phyloP scores from a whole-genome alignment of 2,113 vertebrate species.

The Empidonax traillii region DNA sequence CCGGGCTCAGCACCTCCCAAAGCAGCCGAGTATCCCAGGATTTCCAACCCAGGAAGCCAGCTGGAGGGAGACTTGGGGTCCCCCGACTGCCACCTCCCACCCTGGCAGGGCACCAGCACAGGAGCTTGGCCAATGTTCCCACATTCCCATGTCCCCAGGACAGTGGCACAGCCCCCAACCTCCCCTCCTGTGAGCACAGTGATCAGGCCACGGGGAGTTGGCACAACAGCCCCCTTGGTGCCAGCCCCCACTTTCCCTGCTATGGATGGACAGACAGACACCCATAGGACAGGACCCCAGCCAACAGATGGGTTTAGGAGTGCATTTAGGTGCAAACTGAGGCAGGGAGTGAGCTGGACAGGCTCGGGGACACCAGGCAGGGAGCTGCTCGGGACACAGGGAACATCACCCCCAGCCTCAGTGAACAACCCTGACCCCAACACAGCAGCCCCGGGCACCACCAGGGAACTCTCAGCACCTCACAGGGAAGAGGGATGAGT shows the following conservation, averaged over 20 bases:
- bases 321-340: background rate
- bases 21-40: rapidly evolving
- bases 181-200: background rate
- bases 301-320: background rate
- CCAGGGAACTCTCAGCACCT: background rate
- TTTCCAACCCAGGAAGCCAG: background rate
- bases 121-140: background rate
- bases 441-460: background rate
- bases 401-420: background rate
- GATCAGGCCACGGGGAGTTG: rapidly evolving
- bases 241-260: background rate
- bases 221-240: background rate
- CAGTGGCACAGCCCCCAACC: background rate
- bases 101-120: background rate
- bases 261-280: rapidly evolving
- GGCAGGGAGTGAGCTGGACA: background rate
- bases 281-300: background rate
- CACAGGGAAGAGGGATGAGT: background rate
- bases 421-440: background rate
- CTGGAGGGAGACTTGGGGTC: rapidly evolving
- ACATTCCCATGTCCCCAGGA: background rate
- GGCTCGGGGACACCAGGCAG: background rate
- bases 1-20: background rate
- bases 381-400: background rate
- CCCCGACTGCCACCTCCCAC: background rate